Evolutionary conservation across 2,113 vertebrate genomes (phyloP).

Genomic region (Menura novaehollandiae): DNA sequence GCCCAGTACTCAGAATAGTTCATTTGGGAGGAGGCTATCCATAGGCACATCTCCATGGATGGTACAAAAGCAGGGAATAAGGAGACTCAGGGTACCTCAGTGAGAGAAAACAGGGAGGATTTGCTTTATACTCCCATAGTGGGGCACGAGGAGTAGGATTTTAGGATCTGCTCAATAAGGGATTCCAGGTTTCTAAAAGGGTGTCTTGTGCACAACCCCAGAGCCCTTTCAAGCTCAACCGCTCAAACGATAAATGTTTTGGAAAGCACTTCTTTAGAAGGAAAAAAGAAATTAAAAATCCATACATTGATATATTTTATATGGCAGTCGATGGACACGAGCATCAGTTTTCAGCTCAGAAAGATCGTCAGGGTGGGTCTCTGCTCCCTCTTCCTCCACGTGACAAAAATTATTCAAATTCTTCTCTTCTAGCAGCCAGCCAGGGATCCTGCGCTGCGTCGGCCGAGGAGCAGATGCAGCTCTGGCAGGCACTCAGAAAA

Average conservation of each 20-base stretch:
- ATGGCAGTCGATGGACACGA: fast-evolving
- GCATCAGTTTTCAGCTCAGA: background rate
- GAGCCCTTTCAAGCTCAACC: background rate
- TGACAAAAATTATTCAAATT: background rate
- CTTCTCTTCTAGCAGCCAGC: background rate
- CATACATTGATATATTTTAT: background rate
- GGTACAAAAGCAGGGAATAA: background rate
- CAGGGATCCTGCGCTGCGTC: background rate
- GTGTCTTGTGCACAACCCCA: background rate
- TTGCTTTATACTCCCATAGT: background rate
- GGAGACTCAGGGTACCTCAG: background rate
- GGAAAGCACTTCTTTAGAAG: background rate
- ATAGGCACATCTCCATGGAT: background rate
- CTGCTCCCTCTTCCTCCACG: background rate
- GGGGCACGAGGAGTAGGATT: background rate
- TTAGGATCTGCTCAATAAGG: background rate
- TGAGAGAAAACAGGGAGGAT: background rate
- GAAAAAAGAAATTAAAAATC: background rate
- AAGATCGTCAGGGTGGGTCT: background rate
- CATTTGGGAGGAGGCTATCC: background rate
- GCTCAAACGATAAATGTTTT: background rate
- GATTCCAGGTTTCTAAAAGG: background rate
- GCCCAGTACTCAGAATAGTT: background rate
- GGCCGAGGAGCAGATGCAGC: conserved; percentile 16
- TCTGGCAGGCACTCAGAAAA: conserved; percentile 38